These are phyloP conservation scores for Cairina moschata DNA, from an alignment of 2,113 vertebrate genomes.

Conservation along the genomic window DNA sequence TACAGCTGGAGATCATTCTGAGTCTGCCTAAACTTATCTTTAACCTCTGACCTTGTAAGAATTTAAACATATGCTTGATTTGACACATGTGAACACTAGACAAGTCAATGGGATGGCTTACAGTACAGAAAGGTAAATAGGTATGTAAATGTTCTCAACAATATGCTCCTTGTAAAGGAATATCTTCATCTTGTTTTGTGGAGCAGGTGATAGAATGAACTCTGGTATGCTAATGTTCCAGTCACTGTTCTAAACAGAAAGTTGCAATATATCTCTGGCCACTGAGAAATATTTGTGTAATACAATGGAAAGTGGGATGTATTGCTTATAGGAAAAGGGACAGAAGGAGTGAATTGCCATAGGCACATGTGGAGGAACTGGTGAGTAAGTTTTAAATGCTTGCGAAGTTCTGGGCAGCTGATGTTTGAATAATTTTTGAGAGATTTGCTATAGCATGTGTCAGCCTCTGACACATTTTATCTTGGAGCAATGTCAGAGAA, in stretches of 20 bases:
- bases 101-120: neutral
- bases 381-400: neutral
- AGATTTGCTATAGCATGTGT: slow-evolving; percentile 53
- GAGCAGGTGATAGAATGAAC: neutral
- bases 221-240: neutral
- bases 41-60: neutral
- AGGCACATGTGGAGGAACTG: neutral
- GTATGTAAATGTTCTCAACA: neutral
- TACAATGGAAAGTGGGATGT: neutral
- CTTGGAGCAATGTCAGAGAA: slow-evolving; percentile 76
- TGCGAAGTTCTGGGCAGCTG: slow-evolving; percentile 36
- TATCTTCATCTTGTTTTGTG: neutral
- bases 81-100: neutral
- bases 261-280: neutral
- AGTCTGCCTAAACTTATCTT: neutral
- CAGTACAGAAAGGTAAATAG: fast-evolving
- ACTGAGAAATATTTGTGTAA: neutral
- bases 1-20: neutral
- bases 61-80: neutral
- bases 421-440: slow-evolving; percentile 72
- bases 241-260: neutral
- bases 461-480: slow-evolving; percentile 55
- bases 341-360: neutral
- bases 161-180: neutral
- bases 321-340: neutral